Evolutionary conservation across 2,888 invertebrate genomes (phyloP), one percentile per base, ranked within the genome.

Genomic region (Pycnomerus fuliginosus): DNA sequence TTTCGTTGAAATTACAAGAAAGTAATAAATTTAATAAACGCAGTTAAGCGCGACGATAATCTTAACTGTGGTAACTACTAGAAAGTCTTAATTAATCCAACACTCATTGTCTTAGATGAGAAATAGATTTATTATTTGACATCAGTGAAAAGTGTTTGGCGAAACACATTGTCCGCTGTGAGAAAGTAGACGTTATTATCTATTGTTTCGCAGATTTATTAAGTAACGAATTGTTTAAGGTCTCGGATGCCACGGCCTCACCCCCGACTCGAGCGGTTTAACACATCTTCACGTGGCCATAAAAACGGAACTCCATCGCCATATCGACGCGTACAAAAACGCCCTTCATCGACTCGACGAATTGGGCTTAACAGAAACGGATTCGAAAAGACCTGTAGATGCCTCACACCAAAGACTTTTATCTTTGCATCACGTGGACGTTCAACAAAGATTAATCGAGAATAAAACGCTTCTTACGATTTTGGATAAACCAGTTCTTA

Each of bases 361-460:
- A 65, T 70, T 86, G 27, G 76, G 77, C 56, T 72, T 74, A 73
- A 80, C 76, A 56, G 79, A 77, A 56, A 69, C 76, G 36, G 69
- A 70, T 40, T 67, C 68, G 20, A 72, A 74, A 54, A 74, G 72
- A 48, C 90, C 90, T 13, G 87, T 89, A 0, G 84, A 87, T 22
- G 87, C 91, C 0, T 91, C 91, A 25, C 94, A 95, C 75, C 94
- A 94, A 71, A 78, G 94, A 14, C 83, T 93, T 30, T 75, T 95
- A 51, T 88, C 90, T 33, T 78, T 93, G 41, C 84, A 84, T 34
- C 87, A 90, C 62, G 80, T 83, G 4, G 93, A 94, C 67, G 90
- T 95, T 33, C 93, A 94, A 69, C 85, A 91, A 55, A 76, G 94
- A 1, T 77, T 95, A 38, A 93, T 94, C 61, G 92, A 93, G 74